phyloP scores from a whole-genome alignment of 2,797 vertebrate species.

The Sylvilagus floridanus region DNA sequence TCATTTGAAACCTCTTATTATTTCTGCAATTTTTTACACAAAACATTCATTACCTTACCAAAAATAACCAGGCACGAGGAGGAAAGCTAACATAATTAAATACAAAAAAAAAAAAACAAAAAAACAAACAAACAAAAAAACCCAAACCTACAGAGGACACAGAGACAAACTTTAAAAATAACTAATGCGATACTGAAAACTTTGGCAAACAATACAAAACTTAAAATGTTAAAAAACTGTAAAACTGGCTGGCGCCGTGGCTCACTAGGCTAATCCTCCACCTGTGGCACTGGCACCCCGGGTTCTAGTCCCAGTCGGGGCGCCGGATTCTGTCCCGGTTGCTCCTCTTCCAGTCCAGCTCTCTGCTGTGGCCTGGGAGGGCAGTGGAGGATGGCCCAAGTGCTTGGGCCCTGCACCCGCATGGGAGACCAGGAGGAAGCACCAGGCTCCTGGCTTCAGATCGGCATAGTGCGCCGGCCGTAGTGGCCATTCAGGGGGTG shows the following conservation, averaged over 20 bases:
- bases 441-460: no score
- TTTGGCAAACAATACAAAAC: conserved; percentile 9
- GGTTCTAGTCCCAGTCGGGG: no score
- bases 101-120: not conserved
- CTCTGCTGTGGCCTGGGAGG: no score
- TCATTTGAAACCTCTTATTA: not conserved
- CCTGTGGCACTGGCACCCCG: no score
- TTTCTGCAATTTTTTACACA: not conserved
- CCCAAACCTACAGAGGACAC: not conserved
- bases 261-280: no score
- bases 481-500: no score
- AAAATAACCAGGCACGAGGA: not conserved
- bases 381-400: no score
- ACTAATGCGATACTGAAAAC: not conserved
- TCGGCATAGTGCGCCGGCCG: no score
- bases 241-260: not conserved
- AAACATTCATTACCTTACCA: not conserved
- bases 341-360: no score
- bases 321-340: no score
- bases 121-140: not conserved
- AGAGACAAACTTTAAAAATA: conserved; percentile 24
- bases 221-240: not conserved
- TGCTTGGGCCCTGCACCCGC: no score
- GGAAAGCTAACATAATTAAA: conserved; percentile 41
- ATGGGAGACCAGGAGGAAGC: no score